Conservation (phyloP, 2,113 vertebrate species). For the Austrofundulus limnaeus region DNA sequence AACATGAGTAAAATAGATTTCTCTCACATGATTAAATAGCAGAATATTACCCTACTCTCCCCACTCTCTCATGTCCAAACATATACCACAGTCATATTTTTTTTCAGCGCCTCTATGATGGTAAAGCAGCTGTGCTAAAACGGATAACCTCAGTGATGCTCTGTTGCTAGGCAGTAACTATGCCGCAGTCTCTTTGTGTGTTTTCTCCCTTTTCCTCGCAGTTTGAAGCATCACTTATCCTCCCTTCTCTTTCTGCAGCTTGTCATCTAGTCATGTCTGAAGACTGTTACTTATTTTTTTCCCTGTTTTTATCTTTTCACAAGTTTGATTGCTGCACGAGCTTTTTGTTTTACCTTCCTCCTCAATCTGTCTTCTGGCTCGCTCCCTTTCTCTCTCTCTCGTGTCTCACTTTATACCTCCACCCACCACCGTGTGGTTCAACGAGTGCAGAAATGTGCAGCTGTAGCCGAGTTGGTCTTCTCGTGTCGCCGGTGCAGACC, state of each 20-base stretch:
- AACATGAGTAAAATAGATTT: neutral
- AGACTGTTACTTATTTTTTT: neutral
- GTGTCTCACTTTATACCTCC: conserved; percentile 15
- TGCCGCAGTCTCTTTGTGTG: conserved; percentile 66
- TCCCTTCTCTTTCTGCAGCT: neutral
- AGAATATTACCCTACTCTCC: neutral
- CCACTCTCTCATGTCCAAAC: neutral
- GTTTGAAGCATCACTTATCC: conserved; percentile 27
- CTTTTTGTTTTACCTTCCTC: conserved; percentile 18
- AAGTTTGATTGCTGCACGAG: conserved; percentile 3
- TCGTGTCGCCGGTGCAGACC: conserved; percentile 9
- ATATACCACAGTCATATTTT: conserved; percentile 8
- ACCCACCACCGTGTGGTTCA: conserved; percentile 51
- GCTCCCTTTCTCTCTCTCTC: neutral
- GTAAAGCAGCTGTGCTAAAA: conserved; percentile 37
- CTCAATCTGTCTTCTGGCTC: neutral
- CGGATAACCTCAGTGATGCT: conserved; percentile 56
- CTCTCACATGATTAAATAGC: neutral
- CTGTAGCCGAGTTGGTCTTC: conserved; percentile 39
- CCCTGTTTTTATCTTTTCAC: neutral
- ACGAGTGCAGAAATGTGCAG: conserved; percentile 57
- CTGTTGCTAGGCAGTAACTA: conserved; percentile 82
- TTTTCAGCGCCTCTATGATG: conserved; percentile 14
- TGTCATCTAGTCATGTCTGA: neutral
- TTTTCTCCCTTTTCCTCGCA: conserved; percentile 34